Evolutionary conservation across 2,888 invertebrate genomes (phyloP).

Genomic region (Liodrosophila aerea): DNA sequence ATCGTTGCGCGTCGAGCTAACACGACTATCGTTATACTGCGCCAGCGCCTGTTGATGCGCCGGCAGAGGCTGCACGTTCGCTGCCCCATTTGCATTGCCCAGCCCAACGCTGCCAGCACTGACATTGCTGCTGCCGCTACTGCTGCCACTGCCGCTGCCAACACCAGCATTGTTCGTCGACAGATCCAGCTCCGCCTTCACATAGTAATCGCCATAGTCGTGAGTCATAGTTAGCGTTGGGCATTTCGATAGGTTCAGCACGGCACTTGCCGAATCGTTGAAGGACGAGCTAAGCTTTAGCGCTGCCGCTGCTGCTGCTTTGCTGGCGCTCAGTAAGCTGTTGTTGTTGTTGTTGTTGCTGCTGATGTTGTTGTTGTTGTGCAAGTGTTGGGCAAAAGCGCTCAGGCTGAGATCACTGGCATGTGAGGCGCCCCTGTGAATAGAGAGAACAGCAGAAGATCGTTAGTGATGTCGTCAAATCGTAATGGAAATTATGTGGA

Average conservation of each 20-base stretch:
- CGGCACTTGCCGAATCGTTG: conserved; percentile 67
- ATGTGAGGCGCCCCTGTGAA: conserved; percentile 75
- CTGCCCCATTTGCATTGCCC: too few relatives aligned
- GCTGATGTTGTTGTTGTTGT: conserved; percentile 60
- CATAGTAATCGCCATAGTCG: conserved; percentile 75
- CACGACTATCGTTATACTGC: conserved; percentile 77
- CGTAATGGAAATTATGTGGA: too few relatives aligned
- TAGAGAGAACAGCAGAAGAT: not conserved
- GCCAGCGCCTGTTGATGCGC: conserved; percentile 58
- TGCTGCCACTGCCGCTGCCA: conserved; percentile 1
- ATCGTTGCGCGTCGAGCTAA: conserved; percentile 79
- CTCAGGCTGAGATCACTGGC: conserved; percentile 75
- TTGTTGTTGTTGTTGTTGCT: conserved; percentile 51
- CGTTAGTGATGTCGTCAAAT: not conserved
- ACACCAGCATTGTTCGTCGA: conserved; percentile 41
- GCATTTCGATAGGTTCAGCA: conserved; percentile 78
- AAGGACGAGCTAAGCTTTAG: conserved; percentile 64
- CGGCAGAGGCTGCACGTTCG: conserved; percentile 56
- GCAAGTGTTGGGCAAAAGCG: conserved; percentile 70
- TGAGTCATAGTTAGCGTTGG: conserved; percentile 58
- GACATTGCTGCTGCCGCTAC: conserved; percentile 21
- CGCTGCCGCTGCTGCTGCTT: conserved; percentile 35
- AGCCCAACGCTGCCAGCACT: conserved; percentile 5
- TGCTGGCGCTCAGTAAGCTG: conserved; percentile 36
- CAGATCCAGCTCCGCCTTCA: conserved; percentile 79